phyloP scores from a whole-genome alignment of 2,797 vertebrate species.

The Florisuga fusca region DNA sequence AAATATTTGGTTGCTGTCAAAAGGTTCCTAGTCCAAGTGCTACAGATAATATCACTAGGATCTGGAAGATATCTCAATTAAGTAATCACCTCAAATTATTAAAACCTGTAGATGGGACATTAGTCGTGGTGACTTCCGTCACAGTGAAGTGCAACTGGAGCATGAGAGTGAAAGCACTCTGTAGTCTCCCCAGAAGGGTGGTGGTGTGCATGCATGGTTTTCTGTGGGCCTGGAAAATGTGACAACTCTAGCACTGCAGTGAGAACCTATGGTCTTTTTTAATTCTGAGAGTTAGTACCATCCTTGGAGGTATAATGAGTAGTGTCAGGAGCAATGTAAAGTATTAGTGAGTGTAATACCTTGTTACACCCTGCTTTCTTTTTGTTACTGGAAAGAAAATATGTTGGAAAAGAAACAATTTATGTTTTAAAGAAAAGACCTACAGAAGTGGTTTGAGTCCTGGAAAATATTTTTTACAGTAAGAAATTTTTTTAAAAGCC shows the following conservation, averaged over 20 bases:
- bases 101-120: background rate
- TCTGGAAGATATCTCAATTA: background rate
- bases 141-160: background rate
- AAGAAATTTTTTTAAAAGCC: background rate
- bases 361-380: background rate
- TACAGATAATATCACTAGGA: background rate
- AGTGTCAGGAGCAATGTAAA: background rate
- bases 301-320: background rate
- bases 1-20: background rate
- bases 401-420: background rate
- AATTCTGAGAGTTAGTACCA: background rate
- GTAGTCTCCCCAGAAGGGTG: rapidly evolving
- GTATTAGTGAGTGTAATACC: background rate
- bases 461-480: background rate
- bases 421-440: background rate
- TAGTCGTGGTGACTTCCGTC: background rate
- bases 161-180: background rate
- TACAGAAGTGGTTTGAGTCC: background rate
- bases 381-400: background rate
- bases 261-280: background rate
- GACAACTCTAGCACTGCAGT: background rate
- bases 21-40: background rate
- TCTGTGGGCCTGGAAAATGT: background rate
- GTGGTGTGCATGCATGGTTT: background rate
- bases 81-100: background rate